Conservation (phyloP, 2,113 vertebrate genomes). For the Ia io region DNA sequence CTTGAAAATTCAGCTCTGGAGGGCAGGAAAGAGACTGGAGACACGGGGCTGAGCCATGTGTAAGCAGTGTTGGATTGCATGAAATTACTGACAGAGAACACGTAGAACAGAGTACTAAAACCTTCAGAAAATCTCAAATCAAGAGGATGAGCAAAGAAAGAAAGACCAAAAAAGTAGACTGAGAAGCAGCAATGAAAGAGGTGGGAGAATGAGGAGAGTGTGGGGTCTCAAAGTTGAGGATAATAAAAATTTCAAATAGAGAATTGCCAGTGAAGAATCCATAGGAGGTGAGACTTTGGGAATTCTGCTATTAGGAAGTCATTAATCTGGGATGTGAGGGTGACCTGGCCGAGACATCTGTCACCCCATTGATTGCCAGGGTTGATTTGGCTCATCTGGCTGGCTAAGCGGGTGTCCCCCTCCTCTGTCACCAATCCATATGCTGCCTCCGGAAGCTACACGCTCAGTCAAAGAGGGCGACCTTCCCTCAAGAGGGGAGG, state of each 20-base stretch:
- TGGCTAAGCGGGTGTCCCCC: no score
- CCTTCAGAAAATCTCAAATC: background rate
- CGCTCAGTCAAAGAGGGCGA: no score
- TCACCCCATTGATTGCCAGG: no score
- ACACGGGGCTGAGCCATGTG: background rate
- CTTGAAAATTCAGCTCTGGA: background rate
- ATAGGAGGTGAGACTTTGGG: background rate
- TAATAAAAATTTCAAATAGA: background rate
- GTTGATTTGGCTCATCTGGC: no score
- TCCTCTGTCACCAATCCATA: no score
- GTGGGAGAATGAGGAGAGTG: background rate
- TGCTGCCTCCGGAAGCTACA: no score
- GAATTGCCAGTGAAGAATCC: background rate
- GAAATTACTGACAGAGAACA: background rate
- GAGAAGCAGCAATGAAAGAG: background rate
- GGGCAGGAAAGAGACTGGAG: background rate
- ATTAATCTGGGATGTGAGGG: background rate
- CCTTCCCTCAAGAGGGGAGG: no score
- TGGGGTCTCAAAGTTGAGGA: background rate
- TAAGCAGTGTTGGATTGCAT: background rate
- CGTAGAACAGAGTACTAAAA: background rate
- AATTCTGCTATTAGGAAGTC: background rate
- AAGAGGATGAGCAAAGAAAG: background rate
- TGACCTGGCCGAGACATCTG: no score
- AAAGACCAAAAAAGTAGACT: background rate